These are phyloP conservation scores for Smittia sp. DNA, from an alignment of 2,888 invertebrate genomes.

Conservation along the genomic window DNA sequence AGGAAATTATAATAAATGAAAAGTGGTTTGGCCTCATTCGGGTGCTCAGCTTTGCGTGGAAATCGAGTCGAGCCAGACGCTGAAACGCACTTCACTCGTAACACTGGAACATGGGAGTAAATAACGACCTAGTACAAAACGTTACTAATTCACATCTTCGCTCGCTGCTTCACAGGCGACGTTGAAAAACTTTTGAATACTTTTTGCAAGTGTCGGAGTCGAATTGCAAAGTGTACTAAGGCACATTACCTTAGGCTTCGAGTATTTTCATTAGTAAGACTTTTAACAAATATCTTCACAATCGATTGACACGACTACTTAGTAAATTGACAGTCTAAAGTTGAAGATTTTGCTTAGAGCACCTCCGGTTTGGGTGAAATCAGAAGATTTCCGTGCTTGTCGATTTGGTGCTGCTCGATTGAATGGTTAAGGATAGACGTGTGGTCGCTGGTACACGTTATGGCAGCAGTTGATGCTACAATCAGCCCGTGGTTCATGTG, in stretches of 20 bases:
- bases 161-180: neutral
- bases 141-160: too few species aligned
- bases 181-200: neutral
- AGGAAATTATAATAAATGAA: too few species aligned
- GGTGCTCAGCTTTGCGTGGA: too few species aligned
- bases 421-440: slow-evolving; percentile 21
- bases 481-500: slow-evolving; percentile 41
- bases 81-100: too few species aligned
- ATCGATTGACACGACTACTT: neutral
- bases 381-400: slow-evolving; percentile 36
- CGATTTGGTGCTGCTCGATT: slow-evolving; percentile 13
- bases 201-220: neutral
- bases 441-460: slow-evolving; percentile 36
- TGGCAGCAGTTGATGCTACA: slow-evolving; percentile 30
- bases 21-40: too few species aligned
- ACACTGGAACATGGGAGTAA: too few species aligned
- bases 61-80: too few species aligned
- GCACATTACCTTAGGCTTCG: slow-evolving; percentile 32
- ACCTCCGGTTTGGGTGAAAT: slow-evolving; percentile 41
- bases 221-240: neutral
- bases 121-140: too few species aligned
- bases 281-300: neutral
- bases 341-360: slow-evolving; percentile 5
- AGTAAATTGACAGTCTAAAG: neutral
- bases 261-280: neutral